Conservation (phyloP, 2,797 vertebrate species). For the Lophius americanus region DNA sequence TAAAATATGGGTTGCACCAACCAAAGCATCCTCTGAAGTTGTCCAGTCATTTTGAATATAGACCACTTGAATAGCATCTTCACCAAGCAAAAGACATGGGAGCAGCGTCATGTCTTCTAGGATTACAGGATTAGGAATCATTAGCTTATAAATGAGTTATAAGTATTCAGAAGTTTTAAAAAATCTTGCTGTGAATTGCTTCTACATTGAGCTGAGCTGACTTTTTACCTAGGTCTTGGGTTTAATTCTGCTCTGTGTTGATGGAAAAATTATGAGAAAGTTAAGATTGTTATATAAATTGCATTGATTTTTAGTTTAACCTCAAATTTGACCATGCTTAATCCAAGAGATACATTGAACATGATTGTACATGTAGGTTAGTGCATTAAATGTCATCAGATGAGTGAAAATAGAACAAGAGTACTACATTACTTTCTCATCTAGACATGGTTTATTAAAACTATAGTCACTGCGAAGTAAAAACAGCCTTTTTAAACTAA, state of each 20-base stretch:
- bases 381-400: constrained; percentile 15
- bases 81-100: no score
- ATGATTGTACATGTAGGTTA: constrained; percentile 11
- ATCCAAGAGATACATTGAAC: not conserved
- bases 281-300: not conserved
- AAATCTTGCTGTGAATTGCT: not conserved
- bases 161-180: no score
- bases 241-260: not conserved
- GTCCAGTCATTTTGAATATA: no score
- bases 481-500: not conserved
- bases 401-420: constrained; percentile 25
- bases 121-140: not conserved
- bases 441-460: not conserved
- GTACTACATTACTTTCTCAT: not conserved
- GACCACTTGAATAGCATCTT: no score
- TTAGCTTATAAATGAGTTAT: no score
- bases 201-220: constrained; percentile 2
- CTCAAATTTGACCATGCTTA: not conserved
- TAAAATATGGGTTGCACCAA: no score
- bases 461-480: constrained; percentile 4
- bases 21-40: no score
- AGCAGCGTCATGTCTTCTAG: not conserved
- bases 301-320: not conserved
- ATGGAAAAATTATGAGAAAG: not conserved
- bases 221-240: constrained; percentile 5